Conservation (phyloP, 2,113 vertebrate genomes). For the Chauna torquata region DNA sequence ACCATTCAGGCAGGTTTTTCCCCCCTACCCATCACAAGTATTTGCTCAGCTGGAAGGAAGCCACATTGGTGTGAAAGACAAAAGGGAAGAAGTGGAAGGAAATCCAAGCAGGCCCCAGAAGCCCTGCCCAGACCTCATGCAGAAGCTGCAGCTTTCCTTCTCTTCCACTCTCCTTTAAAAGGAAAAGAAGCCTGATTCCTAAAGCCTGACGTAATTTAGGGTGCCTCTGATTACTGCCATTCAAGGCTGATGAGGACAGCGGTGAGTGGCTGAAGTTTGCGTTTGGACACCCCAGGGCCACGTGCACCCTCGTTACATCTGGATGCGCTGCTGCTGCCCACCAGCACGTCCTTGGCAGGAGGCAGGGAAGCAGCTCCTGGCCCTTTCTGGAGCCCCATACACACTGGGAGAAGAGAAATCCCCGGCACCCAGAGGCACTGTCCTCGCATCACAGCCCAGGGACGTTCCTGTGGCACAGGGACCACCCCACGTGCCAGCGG, state of each 20-base stretch:
- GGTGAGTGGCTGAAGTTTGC: not conserved
- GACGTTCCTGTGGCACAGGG: not conserved
- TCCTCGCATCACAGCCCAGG: accelerated
- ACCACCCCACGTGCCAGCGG: accelerated
- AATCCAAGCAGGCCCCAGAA: not conserved
- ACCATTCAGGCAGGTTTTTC: not conserved
- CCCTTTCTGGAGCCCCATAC: not conserved
- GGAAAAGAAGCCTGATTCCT: not conserved
- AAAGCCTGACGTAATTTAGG: not conserved
- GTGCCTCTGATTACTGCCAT: not conserved
- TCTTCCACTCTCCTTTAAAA: not conserved
- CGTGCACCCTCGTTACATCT: not conserved
- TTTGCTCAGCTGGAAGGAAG: not conserved
- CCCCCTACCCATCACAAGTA: not conserved
- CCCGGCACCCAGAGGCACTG: not conserved
- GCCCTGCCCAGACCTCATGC: not conserved
- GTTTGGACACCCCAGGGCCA: not conserved
- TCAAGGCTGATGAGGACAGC: not conserved
- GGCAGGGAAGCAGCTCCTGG: not conserved
- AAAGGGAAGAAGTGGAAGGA: not conserved
- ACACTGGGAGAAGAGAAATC: not conserved
- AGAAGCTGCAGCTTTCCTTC: not conserved
- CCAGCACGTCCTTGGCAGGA: not conserved
- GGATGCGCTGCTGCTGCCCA: accelerated
- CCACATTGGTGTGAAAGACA: no score